Evolutionary conservation across 2,888 invertebrate genomes (phyloP).

Genomic region (Synanthedon formicaeformis): DNA sequence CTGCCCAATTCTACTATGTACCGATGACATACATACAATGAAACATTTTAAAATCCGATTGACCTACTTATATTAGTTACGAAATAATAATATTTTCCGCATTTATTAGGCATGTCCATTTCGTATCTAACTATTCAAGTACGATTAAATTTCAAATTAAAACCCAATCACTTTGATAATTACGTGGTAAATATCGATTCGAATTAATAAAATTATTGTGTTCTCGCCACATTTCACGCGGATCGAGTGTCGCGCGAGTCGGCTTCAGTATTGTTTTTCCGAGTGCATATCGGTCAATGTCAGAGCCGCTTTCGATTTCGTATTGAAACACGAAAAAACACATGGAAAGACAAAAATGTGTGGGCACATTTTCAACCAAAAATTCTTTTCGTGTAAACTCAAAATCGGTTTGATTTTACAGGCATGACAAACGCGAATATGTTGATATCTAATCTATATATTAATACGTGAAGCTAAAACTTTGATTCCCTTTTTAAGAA

Average conservation of each 20-base stretch:
- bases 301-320: slow-evolving; percentile 47
- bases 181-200: slow-evolving; percentile 3
- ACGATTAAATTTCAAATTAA: slow-evolving; percentile 7
- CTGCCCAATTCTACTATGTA: too few species aligned
- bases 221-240: slow-evolving; percentile 6
- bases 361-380: not conserved
- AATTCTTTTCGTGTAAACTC: not conserved
- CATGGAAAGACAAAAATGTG: slow-evolving; percentile 8
- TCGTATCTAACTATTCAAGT: too few species aligned
- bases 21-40: too few species aligned
- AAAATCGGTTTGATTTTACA: not conserved
- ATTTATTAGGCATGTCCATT: too few species aligned
- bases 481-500: too few species aligned
- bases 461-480: too few species aligned
- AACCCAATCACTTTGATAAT: slow-evolving; percentile 2
- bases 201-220: slow-evolving; percentile 8
- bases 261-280: slow-evolving; percentile 44
- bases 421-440: too few species aligned
- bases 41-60: too few species aligned
- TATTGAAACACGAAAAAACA: slow-evolving; percentile 21
- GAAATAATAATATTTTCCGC: too few species aligned
- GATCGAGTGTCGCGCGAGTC: slow-evolving; percentile 10
- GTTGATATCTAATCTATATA: too few species aligned
- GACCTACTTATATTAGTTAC: too few species aligned
- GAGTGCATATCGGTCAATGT: slow-evolving; percentile 56